These are phyloP conservation scores for Adrianichthys oophorus DNA, from an alignment of 2,797 vertebrate species.

Conservation along the genomic window DNA sequence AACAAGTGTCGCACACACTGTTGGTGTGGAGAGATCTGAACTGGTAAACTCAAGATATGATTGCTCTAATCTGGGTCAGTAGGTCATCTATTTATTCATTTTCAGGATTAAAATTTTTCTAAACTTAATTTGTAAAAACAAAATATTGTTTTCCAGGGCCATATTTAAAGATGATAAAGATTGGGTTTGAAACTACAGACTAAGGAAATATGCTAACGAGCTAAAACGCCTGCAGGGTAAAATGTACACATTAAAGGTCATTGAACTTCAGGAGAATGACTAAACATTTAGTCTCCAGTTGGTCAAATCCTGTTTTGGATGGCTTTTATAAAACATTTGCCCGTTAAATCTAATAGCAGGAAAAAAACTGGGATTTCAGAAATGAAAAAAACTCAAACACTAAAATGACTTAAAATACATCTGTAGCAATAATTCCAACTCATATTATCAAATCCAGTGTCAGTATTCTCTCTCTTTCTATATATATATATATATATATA, in stretches of 20 bases:
- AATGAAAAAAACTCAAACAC: slow-evolving; percentile 50
- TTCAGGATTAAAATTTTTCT: slow-evolving; percentile 31
- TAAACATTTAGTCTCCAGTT: slow-evolving; percentile 72
- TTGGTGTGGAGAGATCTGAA: slow-evolving; percentile 18
- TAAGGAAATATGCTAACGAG: slow-evolving; percentile 47
- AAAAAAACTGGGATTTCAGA: slow-evolving; percentile 48
- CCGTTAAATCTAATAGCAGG: slow-evolving; percentile 75
- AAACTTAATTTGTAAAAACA: slow-evolving; percentile 46
- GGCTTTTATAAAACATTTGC: slow-evolving; percentile 76
- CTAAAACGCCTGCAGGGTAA: slow-evolving; percentile 67
- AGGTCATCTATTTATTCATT: background rate
- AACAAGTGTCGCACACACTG: slow-evolving; percentile 45
- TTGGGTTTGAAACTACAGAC: slow-evolving; percentile 45
- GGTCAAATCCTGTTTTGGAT: slow-evolving; percentile 69
- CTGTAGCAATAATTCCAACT: slow-evolving; percentile 56
- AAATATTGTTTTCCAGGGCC: slow-evolving; percentile 45
- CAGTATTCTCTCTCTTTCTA: slow-evolving; percentile 28
- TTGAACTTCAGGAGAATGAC: slow-evolving; percentile 72
- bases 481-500: no score
- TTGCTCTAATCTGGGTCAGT: slow-evolving; percentile 1
- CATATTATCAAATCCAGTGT: slow-evolving; percentile 48
- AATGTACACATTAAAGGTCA: slow-evolving; percentile 75
- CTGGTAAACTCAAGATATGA: slow-evolving; percentile 29
- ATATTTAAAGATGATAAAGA: slow-evolving; percentile 36
- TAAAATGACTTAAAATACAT: slow-evolving; percentile 46